These are phyloP conservation scores for Exocentrus adspersus DNA, from an alignment of 2,888 invertebrate species.

Conservation along the genomic window DNA sequence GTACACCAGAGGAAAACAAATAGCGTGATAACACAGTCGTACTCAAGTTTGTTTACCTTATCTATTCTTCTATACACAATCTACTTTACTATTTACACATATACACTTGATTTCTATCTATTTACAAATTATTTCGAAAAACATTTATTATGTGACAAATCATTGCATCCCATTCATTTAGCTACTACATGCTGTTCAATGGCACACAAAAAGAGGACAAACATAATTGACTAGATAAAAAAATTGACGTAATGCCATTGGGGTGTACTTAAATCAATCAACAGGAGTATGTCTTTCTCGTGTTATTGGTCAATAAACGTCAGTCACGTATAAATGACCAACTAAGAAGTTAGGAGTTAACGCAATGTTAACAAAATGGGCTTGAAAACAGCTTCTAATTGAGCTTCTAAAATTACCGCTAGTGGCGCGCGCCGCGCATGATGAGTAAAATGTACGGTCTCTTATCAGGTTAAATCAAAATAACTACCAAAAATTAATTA, in stretches of 20 bases:
- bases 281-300: neutral
- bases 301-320: neutral
- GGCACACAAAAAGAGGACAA: conserved; percentile 11
- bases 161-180: conserved; percentile 15
- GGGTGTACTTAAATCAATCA: conserved; percentile 8
- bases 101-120: conserved; percentile 48
- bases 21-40: conserved; percentile 46
- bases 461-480: too few species aligned
- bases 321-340: neutral
- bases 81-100: conserved; percentile 52
- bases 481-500: too few species aligned
- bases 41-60: conserved; percentile 43
- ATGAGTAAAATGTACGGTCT: too few species aligned
- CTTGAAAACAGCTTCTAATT: too few species aligned
- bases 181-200: neutral
- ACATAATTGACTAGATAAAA: conserved; percentile 40
- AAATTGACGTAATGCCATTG: conserved; percentile 10
- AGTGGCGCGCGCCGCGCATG: too few species aligned
- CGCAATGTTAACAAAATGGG: too few species aligned
- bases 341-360: neutral
- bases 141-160: conserved; percentile 29
- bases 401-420: too few species aligned
- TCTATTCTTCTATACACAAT: conserved; percentile 49
- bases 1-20: conserved; percentile 45
- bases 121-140: conserved; percentile 44